Conservation (phyloP, 2,797 vertebrate species). For the Okamejei kenojei region DNA sequence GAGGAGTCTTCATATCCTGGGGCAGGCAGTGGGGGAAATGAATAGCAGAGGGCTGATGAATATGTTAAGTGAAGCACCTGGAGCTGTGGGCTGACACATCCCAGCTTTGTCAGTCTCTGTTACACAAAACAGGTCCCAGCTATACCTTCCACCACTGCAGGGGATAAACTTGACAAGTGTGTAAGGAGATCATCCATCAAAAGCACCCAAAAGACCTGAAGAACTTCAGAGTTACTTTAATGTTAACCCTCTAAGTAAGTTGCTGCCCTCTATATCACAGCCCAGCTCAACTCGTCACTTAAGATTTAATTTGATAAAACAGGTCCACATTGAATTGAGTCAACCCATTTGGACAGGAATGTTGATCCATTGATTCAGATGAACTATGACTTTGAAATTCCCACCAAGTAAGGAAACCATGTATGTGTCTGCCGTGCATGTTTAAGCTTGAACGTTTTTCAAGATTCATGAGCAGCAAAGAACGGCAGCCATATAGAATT, state of each 20-base stretch:
- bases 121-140: constrained; percentile 67
- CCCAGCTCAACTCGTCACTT: no score
- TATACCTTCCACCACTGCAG: constrained; percentile 47
- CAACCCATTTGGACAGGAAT: neutral
- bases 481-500: neutral
- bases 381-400: neutral
- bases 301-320: neutral
- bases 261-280: neutral
- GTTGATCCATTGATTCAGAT: neutral
- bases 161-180: constrained; percentile 50
- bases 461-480: neutral
- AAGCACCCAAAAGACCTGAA: constrained; percentile 36
- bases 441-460: neutral
- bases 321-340: neutral
- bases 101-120: constrained; percentile 56
- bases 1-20: constrained; percentile 51
- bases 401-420: neutral
- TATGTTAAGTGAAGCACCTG: constrained; percentile 55
- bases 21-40: constrained; percentile 50
- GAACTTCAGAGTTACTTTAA: neutral
- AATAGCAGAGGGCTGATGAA: constrained; percentile 49
- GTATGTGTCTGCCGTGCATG: neutral
- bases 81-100: constrained; percentile 59
- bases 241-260: constrained; percentile 27
- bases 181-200: constrained; percentile 53